Base-by-base conservation (phyloP, 2,113 vertebrate genomes). In the Phylloscopus trochiloides region DNA sequence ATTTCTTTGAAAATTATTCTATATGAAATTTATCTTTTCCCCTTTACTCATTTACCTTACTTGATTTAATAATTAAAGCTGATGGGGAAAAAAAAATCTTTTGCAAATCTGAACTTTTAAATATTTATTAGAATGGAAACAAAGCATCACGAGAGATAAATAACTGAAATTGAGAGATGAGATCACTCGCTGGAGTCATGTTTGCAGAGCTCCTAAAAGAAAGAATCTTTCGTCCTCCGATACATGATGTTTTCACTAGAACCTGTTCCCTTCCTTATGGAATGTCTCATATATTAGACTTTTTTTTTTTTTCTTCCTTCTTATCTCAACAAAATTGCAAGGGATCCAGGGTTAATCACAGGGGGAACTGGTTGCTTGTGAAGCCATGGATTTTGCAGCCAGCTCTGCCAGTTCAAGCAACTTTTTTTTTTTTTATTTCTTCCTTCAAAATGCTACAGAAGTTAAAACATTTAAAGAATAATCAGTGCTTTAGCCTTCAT, bases 91-190 rank as follows among this genome's bases (percentile, higher is more conserved):
- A 78, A 52, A 78, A 48, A 78, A 43, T 40, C 1, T 85, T 92
- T 36, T 32, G 15, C 38, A 70, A 70, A 78, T 63, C 24, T 36
- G 20, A 63, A 20, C 11, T 85, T 76, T 96, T 40, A 88, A 95
- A 91, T 79, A 86, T 84, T 97, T 94, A 78, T 94, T 57, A 63
- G 45, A 62, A 47, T 3, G 17, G 40, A 73, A 96, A 85, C 5
- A 72, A 85, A 89, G 34, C 6, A 45, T 34, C 40, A 72, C 1
- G 1, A 73, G 38, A 68, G 38, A 57, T 43, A 86, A 77, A 61
- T 34, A 59, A 50, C 9, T 43, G 43, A 77, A 85, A 51, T 0
- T 20, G 26, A 79, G 52, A 66, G 20, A 31, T 24, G 6, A 38
- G 9, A 22, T 67, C 34, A 25, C 17, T 52, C 13, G 3, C 42